Evolutionary conservation across 2,797 vertebrate genomes (phyloP).

Genomic region (Ficedula albicollis): DNA sequence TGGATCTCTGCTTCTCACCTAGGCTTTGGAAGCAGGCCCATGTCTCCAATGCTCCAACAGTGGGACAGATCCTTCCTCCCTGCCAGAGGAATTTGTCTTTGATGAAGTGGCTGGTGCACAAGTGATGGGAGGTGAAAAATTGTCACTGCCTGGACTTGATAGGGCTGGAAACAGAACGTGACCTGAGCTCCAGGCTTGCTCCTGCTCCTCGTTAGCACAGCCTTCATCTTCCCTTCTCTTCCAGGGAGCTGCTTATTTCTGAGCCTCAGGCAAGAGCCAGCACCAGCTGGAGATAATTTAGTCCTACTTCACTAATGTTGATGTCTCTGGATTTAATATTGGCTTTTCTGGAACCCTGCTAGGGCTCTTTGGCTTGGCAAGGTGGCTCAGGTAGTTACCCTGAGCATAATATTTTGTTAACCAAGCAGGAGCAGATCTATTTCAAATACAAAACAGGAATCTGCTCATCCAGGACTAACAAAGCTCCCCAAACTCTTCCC

Average conservation of each 20-base stretch:
- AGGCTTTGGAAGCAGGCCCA: not conserved
- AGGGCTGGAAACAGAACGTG: not conserved
- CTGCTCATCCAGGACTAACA: conserved; percentile 33
- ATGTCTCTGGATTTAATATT: conserved; percentile 48
- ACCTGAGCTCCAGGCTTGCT: not conserved
- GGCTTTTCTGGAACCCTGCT: conserved; percentile 45
- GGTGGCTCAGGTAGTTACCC: conserved; percentile 51
- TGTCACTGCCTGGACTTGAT: not conserved
- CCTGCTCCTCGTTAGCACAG: not conserved
- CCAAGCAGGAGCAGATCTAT: not conserved
- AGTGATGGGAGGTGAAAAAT: not conserved
- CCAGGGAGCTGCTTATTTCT: not conserved
- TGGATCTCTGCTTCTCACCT: not conserved
- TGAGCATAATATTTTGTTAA: conserved; percentile 60
- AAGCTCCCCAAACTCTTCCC: not conserved
- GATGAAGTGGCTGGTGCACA: not conserved
- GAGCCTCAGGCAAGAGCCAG: not conserved
- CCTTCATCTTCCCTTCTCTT: conserved; percentile 8
- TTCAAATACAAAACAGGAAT: conserved; percentile 41
- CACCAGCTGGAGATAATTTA: conserved; percentile 48
- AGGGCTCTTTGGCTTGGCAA: conserved; percentile 11
- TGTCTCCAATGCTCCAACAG: rapidly evolving
- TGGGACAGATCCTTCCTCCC: not conserved
- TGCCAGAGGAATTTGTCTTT: not conserved
- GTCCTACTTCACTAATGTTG: not conserved